These are phyloP conservation scores for Carcharodon carcharias DNA, from an alignment of 2,797 vertebrate species.

Conservation along the genomic window DNA sequence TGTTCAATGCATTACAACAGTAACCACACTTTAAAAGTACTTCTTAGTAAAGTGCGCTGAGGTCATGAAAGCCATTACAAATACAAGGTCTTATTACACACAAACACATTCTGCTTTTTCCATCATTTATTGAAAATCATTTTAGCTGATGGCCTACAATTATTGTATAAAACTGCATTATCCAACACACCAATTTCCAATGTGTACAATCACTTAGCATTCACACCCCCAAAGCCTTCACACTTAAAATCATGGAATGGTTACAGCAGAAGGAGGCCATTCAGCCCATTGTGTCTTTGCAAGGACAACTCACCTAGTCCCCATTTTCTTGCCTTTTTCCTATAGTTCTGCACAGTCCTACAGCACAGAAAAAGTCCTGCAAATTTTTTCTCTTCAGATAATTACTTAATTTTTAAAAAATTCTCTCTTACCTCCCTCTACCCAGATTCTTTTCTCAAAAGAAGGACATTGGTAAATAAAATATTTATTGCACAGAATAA, in stretches of 20 bases:
- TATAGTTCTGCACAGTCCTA: not conserved
- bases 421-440: not conserved
- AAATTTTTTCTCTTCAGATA: not conserved
- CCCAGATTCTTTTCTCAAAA: not conserved
- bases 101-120: not conserved
- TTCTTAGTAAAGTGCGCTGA: not conserved
- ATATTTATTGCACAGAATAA: not conserved
- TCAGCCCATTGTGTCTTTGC: not conserved
- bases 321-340: not conserved
- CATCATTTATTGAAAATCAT: not conserved
- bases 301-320: not conserved
- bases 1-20: not conserved
- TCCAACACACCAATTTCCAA: not conserved
- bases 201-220: not conserved
- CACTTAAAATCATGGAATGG: not conserved
- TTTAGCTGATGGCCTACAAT: not conserved
- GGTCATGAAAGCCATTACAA: not conserved
- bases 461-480: not conserved
- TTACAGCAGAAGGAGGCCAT: not conserved
- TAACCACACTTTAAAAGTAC: not conserved
- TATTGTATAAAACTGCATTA: not conserved
- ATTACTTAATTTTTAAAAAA: not conserved
- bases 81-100: not conserved
- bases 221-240: not conserved
- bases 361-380: too few relatives aligned